Evolutionary conservation across 1,140 invertebrate genomes (phyloP).

Genomic region (Monomorium pharaonis): DNA sequence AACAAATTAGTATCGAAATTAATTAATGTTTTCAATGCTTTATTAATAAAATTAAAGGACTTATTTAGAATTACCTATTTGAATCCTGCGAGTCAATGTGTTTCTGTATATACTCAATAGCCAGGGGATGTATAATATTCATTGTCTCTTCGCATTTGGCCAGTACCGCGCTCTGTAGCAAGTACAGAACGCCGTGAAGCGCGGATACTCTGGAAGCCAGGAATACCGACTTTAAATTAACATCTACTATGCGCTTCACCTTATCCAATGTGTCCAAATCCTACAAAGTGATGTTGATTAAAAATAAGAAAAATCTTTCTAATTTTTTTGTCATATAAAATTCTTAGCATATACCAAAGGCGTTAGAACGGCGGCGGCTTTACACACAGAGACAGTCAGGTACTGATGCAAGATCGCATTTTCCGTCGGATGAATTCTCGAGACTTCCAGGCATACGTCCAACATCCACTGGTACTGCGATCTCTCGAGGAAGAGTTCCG

Average conservation of each 20-base stretch:
- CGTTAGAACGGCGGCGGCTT: constrained; percentile 88
- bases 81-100: constrained; percentile 86
- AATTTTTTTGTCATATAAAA: not conserved
- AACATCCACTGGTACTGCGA: constrained; percentile 91
- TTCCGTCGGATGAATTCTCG: constrained; percentile 87
- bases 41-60: not conserved
- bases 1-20: constrained; percentile 70
- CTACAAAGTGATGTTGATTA: constrained; percentile 28
- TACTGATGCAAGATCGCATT: constrained; percentile 91
- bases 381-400: constrained; percentile 89
- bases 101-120: constrained; percentile 89
- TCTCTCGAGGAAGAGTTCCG: constrained; percentile 90
- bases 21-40: constrained; percentile 18
- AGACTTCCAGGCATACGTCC: constrained; percentile 88
- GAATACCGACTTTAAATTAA: constrained; percentile 88
- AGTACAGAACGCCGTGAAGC: constrained; percentile 91
- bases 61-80: constrained; percentile 79
- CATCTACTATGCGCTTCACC: constrained; percentile 88
- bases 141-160: constrained; percentile 87
- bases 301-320: not conserved
- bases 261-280: constrained; percentile 87
- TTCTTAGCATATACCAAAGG: constrained; percentile 83
- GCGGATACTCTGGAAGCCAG: constrained; percentile 89
- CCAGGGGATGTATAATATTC: constrained; percentile 87
- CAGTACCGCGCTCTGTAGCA: constrained; percentile 89